Percentiles rank a stretch among this genome's conserved stretches.
Evolutionary conservation across 2,113 vertebrate genomes (phyloP).

Genomic region (Peromyscus polionotus): DNA sequence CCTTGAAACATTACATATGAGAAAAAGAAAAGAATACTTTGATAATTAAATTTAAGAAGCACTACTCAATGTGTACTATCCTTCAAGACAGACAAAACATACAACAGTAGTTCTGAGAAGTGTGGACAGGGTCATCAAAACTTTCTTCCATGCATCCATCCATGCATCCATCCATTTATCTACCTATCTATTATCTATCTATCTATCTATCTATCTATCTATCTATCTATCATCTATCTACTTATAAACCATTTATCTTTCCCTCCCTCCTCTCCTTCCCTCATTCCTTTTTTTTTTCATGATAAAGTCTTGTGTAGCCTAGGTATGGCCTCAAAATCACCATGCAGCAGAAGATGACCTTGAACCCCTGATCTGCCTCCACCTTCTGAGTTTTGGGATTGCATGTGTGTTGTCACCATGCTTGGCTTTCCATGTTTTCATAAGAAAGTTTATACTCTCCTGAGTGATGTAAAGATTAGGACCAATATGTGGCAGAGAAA

Average conservation of each 20-base stretch:
- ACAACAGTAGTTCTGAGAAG: background rate
- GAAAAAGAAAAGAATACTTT: background rate
- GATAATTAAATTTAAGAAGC: background rate
- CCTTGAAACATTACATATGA: background rate
- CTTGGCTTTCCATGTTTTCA: background rate
- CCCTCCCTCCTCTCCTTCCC: background rate
- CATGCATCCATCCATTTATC: background rate
- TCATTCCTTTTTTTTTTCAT: background rate
- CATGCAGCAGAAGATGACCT: background rate
- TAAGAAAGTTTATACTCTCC: background rate
- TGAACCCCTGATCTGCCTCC: background rate
- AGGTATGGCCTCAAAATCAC: background rate
- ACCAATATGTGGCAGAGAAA: background rate
- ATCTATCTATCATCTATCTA: background rate
- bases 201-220: background rate
- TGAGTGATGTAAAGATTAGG: no score
- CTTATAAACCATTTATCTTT: background rate
- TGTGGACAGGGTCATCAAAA: background rate
- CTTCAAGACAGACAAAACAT: background rate
- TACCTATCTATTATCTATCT: background rate
- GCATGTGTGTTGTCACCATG: background rate
- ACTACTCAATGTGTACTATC: background rate
- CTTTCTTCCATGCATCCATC: background rate
- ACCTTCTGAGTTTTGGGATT: background rate
- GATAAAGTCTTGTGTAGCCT: background rate